Conservation (phyloP, 2,888 invertebrate species). For the Ochlodes sylvanus region DNA sequence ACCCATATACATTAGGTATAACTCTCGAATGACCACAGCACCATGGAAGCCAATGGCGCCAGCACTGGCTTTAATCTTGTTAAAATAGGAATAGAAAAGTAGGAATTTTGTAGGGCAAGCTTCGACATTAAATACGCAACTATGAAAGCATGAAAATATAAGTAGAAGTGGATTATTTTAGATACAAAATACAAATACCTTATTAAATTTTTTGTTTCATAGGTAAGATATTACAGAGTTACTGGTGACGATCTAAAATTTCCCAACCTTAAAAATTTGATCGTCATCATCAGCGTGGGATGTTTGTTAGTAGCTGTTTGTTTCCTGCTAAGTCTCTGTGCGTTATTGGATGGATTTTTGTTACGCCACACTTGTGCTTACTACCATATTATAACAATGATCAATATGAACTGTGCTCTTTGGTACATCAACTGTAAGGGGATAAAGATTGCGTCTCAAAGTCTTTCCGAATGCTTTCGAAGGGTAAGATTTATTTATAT, state of each 20-base stretch:
- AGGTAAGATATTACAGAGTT: constrained; percentile 84
- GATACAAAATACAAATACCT: too few species aligned
- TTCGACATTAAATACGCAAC: too few species aligned
- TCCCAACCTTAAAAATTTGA: constrained; percentile 85
- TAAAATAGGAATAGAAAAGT: too few species aligned
- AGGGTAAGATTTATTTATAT: constrained; percentile 57
- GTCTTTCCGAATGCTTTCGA: constrained; percentile 81
- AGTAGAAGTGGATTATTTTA: too few species aligned
- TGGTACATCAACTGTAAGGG: constrained; percentile 90
- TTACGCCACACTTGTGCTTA: constrained; percentile 87
- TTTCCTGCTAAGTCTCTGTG: constrained; percentile 85
- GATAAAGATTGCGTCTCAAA: constrained; percentile 86
- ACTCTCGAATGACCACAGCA: too few species aligned
- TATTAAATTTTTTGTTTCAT: constrained; percentile 19
- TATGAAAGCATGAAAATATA: too few species aligned
- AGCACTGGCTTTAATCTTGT: too few species aligned
- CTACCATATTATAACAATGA: constrained; percentile 88
- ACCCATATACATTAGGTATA: too few species aligned
- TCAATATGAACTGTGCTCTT: constrained; percentile 89
- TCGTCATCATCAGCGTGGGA: constrained; percentile 86
- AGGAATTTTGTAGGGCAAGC: too few species aligned
- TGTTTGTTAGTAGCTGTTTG: constrained; percentile 86
- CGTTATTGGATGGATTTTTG: constrained; percentile 86
- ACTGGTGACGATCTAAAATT: constrained; percentile 86
- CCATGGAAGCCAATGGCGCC: too few species aligned